phyloP scores from a whole-genome alignment of 2,888 invertebrate genomes.

The Digitonthophagus gazella region DNA sequence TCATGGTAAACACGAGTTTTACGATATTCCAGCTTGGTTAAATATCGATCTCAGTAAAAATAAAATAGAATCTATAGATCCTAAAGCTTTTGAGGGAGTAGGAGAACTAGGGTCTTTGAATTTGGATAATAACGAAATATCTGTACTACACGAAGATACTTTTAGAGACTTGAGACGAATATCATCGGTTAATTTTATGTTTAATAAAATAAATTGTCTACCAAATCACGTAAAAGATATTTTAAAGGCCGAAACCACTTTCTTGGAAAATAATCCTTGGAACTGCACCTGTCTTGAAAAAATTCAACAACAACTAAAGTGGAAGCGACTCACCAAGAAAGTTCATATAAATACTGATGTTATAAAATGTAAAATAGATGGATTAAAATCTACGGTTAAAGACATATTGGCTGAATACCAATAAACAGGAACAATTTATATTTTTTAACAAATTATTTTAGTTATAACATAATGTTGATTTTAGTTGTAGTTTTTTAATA shows the following conservation, averaged over 20 bases:
- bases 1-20: slow-evolving; percentile 31
- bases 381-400: background rate
- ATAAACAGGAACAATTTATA: no score
- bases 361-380: slow-evolving; percentile 6
- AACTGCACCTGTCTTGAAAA: slow-evolving; percentile 20
- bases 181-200: background rate
- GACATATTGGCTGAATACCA: background rate
- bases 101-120: slow-evolving; percentile 39
- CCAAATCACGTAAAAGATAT: slow-evolving; percentile 14
- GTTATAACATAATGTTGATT: no score
- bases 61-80: slow-evolving; percentile 36
- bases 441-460: no score
- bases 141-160: slow-evolving; percentile 33
- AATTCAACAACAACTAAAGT: slow-evolving; percentile 4
- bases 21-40: slow-evolving; percentile 33
- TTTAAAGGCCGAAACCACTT: slow-evolving; percentile 9
- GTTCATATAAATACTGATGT: background rate
- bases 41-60: slow-evolving; percentile 39
- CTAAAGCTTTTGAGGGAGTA: slow-evolving; percentile 38
- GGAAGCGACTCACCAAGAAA: background rate
- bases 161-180: slow-evolving; percentile 14
- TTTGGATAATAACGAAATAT: slow-evolving; percentile 38
- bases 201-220: slow-evolving; percentile 17
- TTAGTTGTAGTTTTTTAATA: no score
- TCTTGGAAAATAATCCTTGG: slow-evolving; percentile 20